Base-by-base conservation (phyloP, 1,140 invertebrate genomes). In the Meloidogyne exigua region DNA sequence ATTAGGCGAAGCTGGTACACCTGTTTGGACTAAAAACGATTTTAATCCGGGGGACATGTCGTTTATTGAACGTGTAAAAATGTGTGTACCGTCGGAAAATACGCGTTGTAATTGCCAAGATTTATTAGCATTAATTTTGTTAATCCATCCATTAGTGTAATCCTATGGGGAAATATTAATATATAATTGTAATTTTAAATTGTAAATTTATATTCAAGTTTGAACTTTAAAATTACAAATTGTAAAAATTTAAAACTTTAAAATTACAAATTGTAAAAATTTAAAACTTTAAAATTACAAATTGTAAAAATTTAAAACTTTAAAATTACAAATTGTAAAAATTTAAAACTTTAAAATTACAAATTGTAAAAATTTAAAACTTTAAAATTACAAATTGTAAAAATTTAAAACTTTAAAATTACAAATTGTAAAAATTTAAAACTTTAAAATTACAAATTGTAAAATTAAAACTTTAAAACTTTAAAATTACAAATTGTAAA, bases 1-100 rank as follows among this genome's bases (percentile, higher is more conserved):
- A 65, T 73, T 73, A 36, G 72, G 72, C 0, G 72, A 73, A 23
- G 72, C 72, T 23, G 72, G 57, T 36, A 65, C 39, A 65, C 23
- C 28, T 36, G 72, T 73, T 36, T 73, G 72, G 7, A 73, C 57
- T 28, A 62, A 23, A 36, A 73, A 21, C 28, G 28, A 23, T 65
- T 73, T 73, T 23, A 73, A 12, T 15, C n/a, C 7, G 13, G 26
- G 72, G 4, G 65, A 57, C 72, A 73, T 73, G 28, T 73, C 72
- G 21, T 73, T 73, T 25, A 73, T 64, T 26, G 72, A 64, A 39
- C 28, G 57, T 21, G 72, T 73, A 65, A 57, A 73, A 62, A 73
- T 42, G 7, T 73, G 72, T 11, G 72, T 32, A 0, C 72, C 72
- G 21, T 73, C 72, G 32, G 72, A 65, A 32, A 73, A 73, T 21